Conservation (phyloP, 2,797 vertebrate genomes). For the Tolypeutes matacus region DNA sequence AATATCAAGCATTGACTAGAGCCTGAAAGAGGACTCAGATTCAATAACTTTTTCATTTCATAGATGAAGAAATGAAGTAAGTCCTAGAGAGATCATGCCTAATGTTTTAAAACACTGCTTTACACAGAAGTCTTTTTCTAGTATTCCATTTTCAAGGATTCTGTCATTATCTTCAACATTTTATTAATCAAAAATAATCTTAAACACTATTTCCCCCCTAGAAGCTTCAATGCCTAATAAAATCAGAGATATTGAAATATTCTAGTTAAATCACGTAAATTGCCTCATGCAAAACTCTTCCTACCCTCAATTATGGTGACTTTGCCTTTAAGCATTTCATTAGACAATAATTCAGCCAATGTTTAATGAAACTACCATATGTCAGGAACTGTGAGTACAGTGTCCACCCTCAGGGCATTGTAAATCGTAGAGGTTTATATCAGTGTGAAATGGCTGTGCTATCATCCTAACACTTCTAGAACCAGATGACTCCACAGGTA, state of each 20-base stretch:
- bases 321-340: conserved; percentile 59
- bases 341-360: conserved; percentile 50
- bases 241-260: conserved; percentile 58
- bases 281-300: conserved; percentile 51
- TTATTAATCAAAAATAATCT: conserved; percentile 75
- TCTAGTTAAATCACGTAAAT: conserved; percentile 63
- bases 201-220: conserved; percentile 46
- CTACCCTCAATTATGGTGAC: conserved; percentile 41
- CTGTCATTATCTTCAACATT: conserved; percentile 57
- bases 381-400: background rate
- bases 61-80: conserved; percentile 32
- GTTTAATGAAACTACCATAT: conserved; percentile 61
- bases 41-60: conserved; percentile 45
- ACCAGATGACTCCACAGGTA: background rate
- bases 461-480: conserved; percentile 24
- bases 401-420: background rate
- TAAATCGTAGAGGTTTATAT: conserved; percentile 29
- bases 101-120: conserved; percentile 53
- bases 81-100: conserved; percentile 8
- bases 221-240: conserved; percentile 64
- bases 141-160: conserved; percentile 57
- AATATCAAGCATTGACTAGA: conserved; percentile 45
- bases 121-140: conserved; percentile 53
- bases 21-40: conserved; percentile 34
- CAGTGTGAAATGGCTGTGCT: background rate